Evolutionary conservation across 2,888 invertebrate genomes (phyloP).

Genomic region (Tupiocoris notatus): DNA sequence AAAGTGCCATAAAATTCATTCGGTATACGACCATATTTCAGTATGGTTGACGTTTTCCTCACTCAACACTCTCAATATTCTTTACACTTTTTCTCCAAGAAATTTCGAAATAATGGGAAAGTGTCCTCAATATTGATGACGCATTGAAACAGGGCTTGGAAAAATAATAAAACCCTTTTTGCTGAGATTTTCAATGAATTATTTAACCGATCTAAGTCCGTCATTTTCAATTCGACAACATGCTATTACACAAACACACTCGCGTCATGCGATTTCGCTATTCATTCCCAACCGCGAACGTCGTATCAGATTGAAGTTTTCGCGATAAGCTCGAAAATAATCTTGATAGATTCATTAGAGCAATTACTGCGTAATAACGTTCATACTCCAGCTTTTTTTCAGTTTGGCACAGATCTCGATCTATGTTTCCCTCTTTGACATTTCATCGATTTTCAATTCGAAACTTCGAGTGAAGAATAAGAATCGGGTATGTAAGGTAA

Average conservation of each 20-base stretch:
- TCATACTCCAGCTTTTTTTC: background rate
- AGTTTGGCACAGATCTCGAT: background rate
- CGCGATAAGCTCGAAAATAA: background rate
- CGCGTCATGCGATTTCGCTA: conserved; percentile 10
- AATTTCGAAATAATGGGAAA: no score
- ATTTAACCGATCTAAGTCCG: background rate
- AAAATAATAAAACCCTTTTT: no score
- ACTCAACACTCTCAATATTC: no score
- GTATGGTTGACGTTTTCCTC: no score
- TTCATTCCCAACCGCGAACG: background rate
- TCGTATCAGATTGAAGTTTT: background rate
- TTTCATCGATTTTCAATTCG: no score
- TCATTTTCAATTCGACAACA: conserved; percentile 9
- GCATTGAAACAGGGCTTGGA: no score
- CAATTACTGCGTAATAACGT: background rate
- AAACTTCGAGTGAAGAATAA: no score
- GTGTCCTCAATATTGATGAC: no score
- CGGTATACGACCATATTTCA: no score
- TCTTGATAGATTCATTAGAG: background rate
- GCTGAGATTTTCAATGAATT: conserved; percentile 6
- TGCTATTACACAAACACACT: conserved; percentile 12
- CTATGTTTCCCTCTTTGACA: background rate
- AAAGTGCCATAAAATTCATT: no score
- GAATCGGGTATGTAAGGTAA: no score
- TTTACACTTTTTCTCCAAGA: no score